These are phyloP conservation scores for Mandrillus leucophaeus DNA, from an alignment of 2,113 vertebrate species.

Conservation along the genomic window DNA sequence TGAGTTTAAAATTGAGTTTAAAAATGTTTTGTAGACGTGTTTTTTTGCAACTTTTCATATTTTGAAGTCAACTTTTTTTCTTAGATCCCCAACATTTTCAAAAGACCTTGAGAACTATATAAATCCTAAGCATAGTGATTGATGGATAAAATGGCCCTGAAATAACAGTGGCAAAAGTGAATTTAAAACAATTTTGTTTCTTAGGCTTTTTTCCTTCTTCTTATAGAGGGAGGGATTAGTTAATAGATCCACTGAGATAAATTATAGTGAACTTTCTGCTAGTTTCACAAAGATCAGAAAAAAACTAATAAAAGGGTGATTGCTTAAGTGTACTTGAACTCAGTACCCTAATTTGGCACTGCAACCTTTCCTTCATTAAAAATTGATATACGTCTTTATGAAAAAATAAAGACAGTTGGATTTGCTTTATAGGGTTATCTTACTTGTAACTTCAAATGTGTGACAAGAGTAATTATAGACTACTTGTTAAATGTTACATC, in stretches of 20 bases:
- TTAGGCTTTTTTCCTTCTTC: background rate
- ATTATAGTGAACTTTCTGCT: conserved; percentile 38
- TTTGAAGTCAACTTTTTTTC: background rate
- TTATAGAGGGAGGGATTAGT: background rate
- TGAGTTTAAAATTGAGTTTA: conserved; percentile 16
- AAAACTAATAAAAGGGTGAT: conserved; percentile 43
- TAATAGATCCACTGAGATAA: conserved; percentile 29
- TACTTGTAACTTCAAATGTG: conserved; percentile 72
- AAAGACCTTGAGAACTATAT: background rate
- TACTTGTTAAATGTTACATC: conserved; percentile 75
- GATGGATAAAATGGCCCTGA: conserved; percentile 30
- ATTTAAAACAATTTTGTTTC: background rate
- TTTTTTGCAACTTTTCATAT: conserved; percentile 10
- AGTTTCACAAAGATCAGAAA: conserved; percentile 63
- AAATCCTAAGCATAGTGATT: background rate
- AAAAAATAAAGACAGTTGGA: conserved; percentile 56
- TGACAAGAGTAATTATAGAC: conserved; percentile 75
- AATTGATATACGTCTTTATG: conserved; percentile 49
- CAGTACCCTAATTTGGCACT: conserved; percentile 58
- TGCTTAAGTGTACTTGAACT: conserved; percentile 58
- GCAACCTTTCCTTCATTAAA: conserved; percentile 63
- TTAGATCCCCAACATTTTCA: background rate
- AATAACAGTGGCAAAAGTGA: conserved; percentile 8
- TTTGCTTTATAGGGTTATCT: conserved; percentile 57
- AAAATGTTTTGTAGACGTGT: background rate